Conservation (phyloP, 2,797 vertebrate species). For the Pseudomugil gertrudae region DNA sequence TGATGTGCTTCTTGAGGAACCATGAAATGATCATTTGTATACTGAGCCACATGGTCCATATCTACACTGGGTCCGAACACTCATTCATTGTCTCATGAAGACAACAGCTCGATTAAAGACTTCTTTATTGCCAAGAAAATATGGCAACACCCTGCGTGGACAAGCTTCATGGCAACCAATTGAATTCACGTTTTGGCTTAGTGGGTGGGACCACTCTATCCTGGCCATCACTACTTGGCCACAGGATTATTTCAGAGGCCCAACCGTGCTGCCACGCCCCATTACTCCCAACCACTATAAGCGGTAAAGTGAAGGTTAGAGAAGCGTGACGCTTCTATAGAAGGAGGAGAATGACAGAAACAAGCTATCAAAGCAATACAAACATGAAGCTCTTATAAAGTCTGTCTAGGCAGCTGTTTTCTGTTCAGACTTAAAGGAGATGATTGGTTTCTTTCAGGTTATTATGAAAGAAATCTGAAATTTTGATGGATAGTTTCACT, state of each 20-base stretch:
- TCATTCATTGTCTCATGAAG: conserved; percentile 62
- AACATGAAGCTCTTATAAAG: conserved; percentile 17
- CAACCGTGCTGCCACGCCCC: conserved; percentile 61
- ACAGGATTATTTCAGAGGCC: conserved; percentile 62
- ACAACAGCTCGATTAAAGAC: conserved; percentile 73
- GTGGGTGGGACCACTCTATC: conserved; percentile 58
- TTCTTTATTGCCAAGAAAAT: conserved; percentile 63
- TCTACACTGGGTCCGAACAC: conserved; percentile 22
- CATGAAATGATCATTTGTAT: conserved; percentile 39
- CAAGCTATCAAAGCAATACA: conserved; percentile 29
- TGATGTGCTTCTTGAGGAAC: conserved; percentile 16
- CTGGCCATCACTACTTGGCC: conserved; percentile 50
- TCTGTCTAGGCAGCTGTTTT: not conserved
- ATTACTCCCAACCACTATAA: conserved; percentile 61
- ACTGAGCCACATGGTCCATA: conserved; percentile 41
- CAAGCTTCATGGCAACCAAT: conserved; percentile 67
- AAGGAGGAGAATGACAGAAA: conserved; percentile 25
- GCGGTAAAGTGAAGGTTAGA: conserved; percentile 41
- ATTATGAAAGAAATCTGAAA: not conserved
- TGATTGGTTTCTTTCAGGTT: not conserved
- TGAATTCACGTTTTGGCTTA: conserved; percentile 40
- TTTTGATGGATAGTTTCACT: conserved; percentile 1
- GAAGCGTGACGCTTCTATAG: conserved; percentile 17
- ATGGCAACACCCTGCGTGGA: conserved; percentile 67
- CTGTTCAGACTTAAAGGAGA: not conserved